Percentiles rank a stretch among this genome's conserved stretches.
Evolutionary conservation across 2,113 vertebrate species (phyloP).

Genomic region (Oncorhynchus masou): DNA sequence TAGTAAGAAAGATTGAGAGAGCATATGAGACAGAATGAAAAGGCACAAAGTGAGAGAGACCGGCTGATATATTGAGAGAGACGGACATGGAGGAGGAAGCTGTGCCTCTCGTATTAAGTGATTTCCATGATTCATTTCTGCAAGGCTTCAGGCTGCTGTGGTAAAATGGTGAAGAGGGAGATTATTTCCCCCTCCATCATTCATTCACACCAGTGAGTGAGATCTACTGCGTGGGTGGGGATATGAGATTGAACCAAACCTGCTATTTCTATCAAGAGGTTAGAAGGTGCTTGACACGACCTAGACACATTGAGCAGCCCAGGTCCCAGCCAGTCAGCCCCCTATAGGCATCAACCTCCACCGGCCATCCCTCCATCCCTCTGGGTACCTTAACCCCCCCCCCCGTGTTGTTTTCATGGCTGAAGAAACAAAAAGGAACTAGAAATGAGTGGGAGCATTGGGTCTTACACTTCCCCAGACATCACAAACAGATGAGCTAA

Average conservation of each 20-base stretch:
- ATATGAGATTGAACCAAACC: not conserved
- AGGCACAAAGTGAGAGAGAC: not conserved
- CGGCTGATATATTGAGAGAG: not conserved
- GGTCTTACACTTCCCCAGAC: not conserved
- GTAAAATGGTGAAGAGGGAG: slow-evolving; percentile 31
- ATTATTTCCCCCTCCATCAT: slow-evolving; percentile 19
- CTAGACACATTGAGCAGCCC: not conserved
- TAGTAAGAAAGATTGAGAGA: not conserved
- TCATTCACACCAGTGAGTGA: not conserved
- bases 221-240: not conserved
- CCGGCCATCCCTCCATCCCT: not conserved
- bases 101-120: slow-evolving; percentile 29
- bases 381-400: not conserved
- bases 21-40: not conserved
- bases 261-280: not conserved
- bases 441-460: not conserved
- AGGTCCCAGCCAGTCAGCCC: not conserved
- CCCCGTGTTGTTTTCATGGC: not conserved
- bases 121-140: slow-evolving; percentile 38
- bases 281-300: not conserved
- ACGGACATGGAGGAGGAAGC: not conserved
- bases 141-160: slow-evolving; percentile 25
- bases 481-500: not conserved
- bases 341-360: not conserved
- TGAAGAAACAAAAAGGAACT: not conserved